These are phyloP conservation scores for Dolomedes plantarius DNA, from an alignment of 2,888 invertebrate species.

Conservation along the genomic window DNA sequence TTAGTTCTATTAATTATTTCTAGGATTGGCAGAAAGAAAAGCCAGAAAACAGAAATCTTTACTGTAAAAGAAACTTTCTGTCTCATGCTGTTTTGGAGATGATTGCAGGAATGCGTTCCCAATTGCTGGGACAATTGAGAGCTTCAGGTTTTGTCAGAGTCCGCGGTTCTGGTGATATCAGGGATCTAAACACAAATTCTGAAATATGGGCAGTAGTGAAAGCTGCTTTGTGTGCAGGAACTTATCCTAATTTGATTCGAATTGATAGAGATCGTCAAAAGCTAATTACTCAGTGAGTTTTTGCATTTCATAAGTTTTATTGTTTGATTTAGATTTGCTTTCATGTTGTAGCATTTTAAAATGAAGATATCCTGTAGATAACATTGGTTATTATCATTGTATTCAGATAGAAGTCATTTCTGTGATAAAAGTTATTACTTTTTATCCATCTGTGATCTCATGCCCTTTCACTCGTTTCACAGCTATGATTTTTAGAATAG, in stretches of 20 bases:
- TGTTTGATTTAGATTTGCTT: too few species aligned
- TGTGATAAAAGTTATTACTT: too few species aligned
- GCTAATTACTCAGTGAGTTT: slow-evolving; percentile 82
- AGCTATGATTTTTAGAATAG: too few species aligned
- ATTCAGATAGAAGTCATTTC: too few species aligned
- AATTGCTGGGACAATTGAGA: slow-evolving; percentile 87
- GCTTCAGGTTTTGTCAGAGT: slow-evolving; percentile 83
- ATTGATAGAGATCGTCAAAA: slow-evolving; percentile 82
- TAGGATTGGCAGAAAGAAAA: slow-evolving; percentile 88
- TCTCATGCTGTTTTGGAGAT: slow-evolving; percentile 91
- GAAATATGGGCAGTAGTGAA: slow-evolving; percentile 94
- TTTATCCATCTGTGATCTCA: too few species aligned
- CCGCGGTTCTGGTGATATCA: slow-evolving; percentile 80
- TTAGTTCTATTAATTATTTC: too few species aligned
- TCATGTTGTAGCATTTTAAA: too few species aligned
- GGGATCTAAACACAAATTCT: slow-evolving; percentile 88
- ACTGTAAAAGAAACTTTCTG: slow-evolving; percentile 86
- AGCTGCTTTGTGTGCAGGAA: slow-evolving; percentile 89
- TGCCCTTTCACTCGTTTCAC: too few species aligned
- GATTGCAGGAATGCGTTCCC: slow-evolving; percentile 89
- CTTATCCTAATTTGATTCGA: slow-evolving; percentile 91
- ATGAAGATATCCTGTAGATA: too few species aligned
- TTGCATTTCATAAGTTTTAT: too few species aligned
- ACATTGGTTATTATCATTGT: too few species aligned
- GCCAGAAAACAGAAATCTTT: slow-evolving; percentile 82